Percentiles rank a stretch among this genome's conserved stretches.
Conservation (phyloP, 92 coral and sea anemone genomes). For the Nematostella vectensis region DNA sequence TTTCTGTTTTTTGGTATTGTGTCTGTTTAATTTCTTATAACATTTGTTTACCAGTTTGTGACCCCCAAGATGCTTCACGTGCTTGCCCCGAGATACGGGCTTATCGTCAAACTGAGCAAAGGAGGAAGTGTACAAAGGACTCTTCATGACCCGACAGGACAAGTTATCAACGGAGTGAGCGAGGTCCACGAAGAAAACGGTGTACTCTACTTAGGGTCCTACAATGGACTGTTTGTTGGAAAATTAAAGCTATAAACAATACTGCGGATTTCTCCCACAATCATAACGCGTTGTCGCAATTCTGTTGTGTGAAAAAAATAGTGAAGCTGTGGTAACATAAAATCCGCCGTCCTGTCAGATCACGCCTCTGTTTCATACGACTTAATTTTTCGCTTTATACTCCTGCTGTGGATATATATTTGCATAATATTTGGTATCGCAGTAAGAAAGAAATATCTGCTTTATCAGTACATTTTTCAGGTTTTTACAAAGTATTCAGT, state of each 20-base stretch:
- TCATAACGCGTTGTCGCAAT: not conserved
- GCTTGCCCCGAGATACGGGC: constrained; percentile 35
- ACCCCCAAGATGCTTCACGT: too few relatives aligned
- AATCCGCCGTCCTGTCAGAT: not conserved
- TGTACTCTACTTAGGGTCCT: constrained; percentile 52
- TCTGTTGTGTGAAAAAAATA: too few relatives aligned
- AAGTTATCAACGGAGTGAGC: constrained; percentile 40
- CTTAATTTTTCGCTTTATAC: constrained; percentile 1
- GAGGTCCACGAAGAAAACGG: constrained; percentile 79
- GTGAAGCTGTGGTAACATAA: not conserved
- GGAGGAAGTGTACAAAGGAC: constrained; percentile 50
- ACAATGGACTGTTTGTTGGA: constrained; percentile 35
- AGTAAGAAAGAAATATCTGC: too few relatives aligned
- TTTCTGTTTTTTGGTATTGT: too few relatives aligned
- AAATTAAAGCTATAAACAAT: constrained; percentile 35
- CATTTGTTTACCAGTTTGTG: too few relatives aligned
- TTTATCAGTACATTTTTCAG: too few relatives aligned
- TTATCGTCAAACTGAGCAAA: constrained; percentile 60
- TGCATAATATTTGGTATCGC: too few relatives aligned
- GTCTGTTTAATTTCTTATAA: too few relatives aligned
- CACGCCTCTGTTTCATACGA: not conserved
- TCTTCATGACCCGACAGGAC: constrained; percentile 58
- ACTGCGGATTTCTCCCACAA: not conserved
- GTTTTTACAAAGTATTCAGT: too few relatives aligned
- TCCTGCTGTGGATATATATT: too few relatives aligned